Base-by-base conservation (phyloP, 2,797 vertebrate genomes). In the Crenuchus spilurus region DNA sequence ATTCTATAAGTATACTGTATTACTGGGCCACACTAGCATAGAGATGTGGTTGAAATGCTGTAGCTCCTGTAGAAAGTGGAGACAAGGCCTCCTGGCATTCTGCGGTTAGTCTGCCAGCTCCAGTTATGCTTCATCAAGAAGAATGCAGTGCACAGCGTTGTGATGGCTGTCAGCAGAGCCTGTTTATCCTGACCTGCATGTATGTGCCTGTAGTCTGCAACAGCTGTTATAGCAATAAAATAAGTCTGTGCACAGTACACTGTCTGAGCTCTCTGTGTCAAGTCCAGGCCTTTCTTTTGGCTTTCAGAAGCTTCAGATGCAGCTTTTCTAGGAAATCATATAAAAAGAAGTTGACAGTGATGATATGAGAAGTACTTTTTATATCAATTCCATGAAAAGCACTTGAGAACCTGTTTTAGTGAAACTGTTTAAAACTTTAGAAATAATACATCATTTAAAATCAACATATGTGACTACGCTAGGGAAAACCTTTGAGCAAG, bases 191-290 rank as follows among this genome's bases (percentile, higher is more conserved):
- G 60, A 48, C 52, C 22, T 48, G 57, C 76, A 55, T 70, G 65
- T 70, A 41, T 41, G 28, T 39, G 68, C 74, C 57, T 60, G 76
- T 54, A 48, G 30, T 31, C 6, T 35, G 57, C 24, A 42, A 44
- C 65, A 64, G 57, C 58, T 71, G 55, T 44, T 33, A 13, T 30
- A 22, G 58, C 70, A 42, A 39, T 54, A 52, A 63, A 72, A 60
- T 8, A n/a, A 16, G 7, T 13, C 6, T 22, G 26, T 1, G n/a
- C 63, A 66, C 28, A 49, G 49, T 39, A 54, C 48, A 46, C 28
- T 41, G 22, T 37, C 46, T 67, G 4, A 52, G 35, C 41, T 13
- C 33, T 58, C 58, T 33, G 60, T 51, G 0, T 69, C 52, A 66
- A 42, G 46, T 46, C 48, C 4, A 22, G 55, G 24, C 39, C 1